Evolutionary conservation across 2,113 vertebrate genomes (phyloP), one percentile per base, ranked within the genome.

Genomic region (Lanius ludovicianus): DNA sequence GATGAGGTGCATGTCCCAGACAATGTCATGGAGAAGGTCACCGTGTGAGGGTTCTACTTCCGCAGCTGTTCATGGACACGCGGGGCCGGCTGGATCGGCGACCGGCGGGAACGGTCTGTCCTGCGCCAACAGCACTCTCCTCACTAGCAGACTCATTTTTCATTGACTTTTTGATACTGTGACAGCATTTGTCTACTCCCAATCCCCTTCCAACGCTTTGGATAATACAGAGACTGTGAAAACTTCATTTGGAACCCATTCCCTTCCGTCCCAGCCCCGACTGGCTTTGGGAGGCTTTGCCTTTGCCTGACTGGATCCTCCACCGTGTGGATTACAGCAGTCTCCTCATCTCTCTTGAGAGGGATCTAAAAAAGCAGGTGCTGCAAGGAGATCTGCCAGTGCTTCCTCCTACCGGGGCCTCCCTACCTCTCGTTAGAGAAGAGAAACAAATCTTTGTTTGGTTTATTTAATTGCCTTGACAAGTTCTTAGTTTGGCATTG

Each of bases 21-120:
- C 47, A 95, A 98, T 1, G 98, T 98, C 44, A 98, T 99, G 25
- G 99, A 99, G 97, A 99, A 99, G 65, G 99, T 99, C 39, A 94
- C 98, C 0, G 97, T 98, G 69, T 98, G 98, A 98, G 86, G 59
- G 14, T 22, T 30, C 73, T 63, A 21, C 86, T 77, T 93, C 82
- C 11, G 2, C 11, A 20, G 37, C 57, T 22, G 9, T 30, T 41
- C 33, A 3, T 1, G 23, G 53, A 10, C 37, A 19, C 5, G 2
- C 1, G 30, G 78, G 23, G 84, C 96, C 91, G 80, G 91, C 93
- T 93, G 96, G 94, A 69, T 84, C 93, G 84, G 93, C 46, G 6
- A 12, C 71, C 37, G 1, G 37, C 6, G 0, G 16, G 44, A 81
- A 39, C 20, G 25, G 56, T 62, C 77, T 90, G 89, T 79, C 57